These are phyloP conservation scores for Nasonia oneida DNA, from an alignment of 2,888 invertebrate genomes.

Conservation along the genomic window DNA sequence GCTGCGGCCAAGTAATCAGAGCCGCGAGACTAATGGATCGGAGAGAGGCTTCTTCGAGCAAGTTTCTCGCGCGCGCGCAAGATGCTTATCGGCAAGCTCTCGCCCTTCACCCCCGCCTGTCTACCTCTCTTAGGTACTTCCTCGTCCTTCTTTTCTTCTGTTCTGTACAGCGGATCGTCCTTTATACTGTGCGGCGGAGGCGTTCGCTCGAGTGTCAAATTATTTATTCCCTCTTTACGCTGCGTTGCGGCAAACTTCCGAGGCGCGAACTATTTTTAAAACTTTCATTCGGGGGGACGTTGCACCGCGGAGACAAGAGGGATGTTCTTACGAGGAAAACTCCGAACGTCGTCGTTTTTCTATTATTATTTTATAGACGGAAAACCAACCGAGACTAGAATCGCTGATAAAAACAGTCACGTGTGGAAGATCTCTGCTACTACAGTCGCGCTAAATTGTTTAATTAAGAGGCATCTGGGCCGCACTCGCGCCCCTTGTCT, in stretches of 20 bases:
- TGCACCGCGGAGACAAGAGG: neutral
- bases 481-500: neutral
- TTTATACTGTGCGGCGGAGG: neutral
- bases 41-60: conserved; percentile 25
- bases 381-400: neutral
- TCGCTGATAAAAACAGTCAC: neutral
- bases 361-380: neutral
- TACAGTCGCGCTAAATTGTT: conserved; percentile 54
- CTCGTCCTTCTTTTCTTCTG: neutral
- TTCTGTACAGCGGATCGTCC: neutral
- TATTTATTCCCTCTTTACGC: conserved; percentile 43
- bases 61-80: conserved; percentile 32
- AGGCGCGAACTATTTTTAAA: conserved; percentile 46
- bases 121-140: conserved; percentile 32
- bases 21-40: conserved; percentile 67
- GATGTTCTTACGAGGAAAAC: neutral
- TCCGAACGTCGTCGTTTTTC: neutral
- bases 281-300: neutral
- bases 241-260: conserved; percentile 14
- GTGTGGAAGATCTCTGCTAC: neutral
- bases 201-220: conserved; percentile 50
- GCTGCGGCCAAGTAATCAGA: conserved; percentile 63
- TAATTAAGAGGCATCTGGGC: conserved; percentile 54
- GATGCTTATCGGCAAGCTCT: conserved; percentile 56
- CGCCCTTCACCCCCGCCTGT: neutral